These are phyloP conservation scores for Mesaphorura yosii DNA, from an alignment of 1,140 invertebrate genomes.

Conservation along the genomic window DNA sequence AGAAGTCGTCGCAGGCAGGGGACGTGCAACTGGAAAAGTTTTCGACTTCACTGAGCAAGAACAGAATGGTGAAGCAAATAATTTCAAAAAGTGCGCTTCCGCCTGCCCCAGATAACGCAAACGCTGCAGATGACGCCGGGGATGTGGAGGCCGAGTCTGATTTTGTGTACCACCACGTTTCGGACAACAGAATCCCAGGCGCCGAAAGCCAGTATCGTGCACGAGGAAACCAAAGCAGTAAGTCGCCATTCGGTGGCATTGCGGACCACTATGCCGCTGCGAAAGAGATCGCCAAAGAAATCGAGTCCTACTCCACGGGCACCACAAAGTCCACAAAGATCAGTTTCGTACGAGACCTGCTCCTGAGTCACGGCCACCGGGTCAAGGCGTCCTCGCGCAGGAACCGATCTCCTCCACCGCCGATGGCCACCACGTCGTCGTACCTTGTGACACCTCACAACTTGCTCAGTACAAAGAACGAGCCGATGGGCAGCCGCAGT, in stretches of 20 bases:
- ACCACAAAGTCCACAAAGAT: conserved; percentile 26
- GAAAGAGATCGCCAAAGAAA: conserved; percentile 32
- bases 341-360: too few species aligned
- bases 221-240: not conserved
- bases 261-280: conserved; percentile 31
- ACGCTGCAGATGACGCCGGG: not conserved
- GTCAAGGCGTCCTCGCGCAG: too few species aligned
- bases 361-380: too few species aligned
- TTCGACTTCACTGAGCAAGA: conserved; percentile 25
- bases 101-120: not conserved
- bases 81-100: not conserved
- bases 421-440: too few species aligned
- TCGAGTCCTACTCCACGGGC: conserved; percentile 28
- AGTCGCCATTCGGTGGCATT: conserved; percentile 30
- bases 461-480: too few species aligned
- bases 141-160: not conserved
- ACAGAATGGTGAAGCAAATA: conserved; percentile 23
- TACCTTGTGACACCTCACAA: too few species aligned
- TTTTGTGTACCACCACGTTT: too few species aligned
- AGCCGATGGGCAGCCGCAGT: too few species aligned
- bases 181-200: too few species aligned
- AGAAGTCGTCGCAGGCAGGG: not conserved
- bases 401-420: too few species aligned
- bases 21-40: conserved; percentile 18
- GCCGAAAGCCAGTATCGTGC: not conserved